These are phyloP conservation scores for Pseudolycoriella hygida DNA, from an alignment of 2,888 invertebrate species.

Conservation along the genomic window DNA sequence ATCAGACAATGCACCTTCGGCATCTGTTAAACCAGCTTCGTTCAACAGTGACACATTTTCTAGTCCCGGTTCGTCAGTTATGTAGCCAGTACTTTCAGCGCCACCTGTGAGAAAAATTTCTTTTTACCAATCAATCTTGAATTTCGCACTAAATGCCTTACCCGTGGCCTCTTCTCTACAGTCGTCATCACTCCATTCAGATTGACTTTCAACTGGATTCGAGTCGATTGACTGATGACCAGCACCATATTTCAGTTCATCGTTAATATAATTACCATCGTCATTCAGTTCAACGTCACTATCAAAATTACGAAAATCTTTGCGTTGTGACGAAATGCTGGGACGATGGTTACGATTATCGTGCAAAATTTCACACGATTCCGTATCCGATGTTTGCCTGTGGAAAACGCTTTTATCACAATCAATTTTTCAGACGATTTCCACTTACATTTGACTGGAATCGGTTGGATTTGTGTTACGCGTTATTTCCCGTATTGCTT, in stretches of 20 bases:
- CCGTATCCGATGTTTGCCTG: conserved; percentile 30
- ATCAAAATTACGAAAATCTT: background rate
- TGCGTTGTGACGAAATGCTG: conserved; percentile 7
- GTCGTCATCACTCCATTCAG: conserved; percentile 61
- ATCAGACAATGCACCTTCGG: conserved; percentile 73
- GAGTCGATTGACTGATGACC: conserved; percentile 28
- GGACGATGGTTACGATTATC: conserved; percentile 23
- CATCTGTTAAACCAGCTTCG: conserved; percentile 72
- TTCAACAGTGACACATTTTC: conserved; percentile 74
- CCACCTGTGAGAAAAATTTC: conserved; percentile 23
- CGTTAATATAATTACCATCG: conserved; percentile 29
- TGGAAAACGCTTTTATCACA: conserved; percentile 1
- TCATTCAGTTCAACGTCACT: conserved; percentile 22
- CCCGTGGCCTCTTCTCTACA: conserved; percentile 46
- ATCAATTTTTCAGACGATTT: background rate
- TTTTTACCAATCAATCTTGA: too few species aligned
- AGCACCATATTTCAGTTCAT: conserved; percentile 29
- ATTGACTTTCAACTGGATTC: conserved; percentile 47
- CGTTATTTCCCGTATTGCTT: conserved; percentile 60
- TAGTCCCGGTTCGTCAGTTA: conserved; percentile 72
- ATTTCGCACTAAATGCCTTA: conserved; percentile 9
- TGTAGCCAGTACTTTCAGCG: conserved; percentile 61
- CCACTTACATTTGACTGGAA: conserved; percentile 29
- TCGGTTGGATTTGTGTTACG: conserved; percentile 37
- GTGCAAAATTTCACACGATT: conserved; percentile 28